Percentiles rank a stretch among this genome's conserved stretches.
phyloP scores from a whole-genome alignment of 2,113 vertebrate genomes.

The Nanorana parkeri region DNA sequence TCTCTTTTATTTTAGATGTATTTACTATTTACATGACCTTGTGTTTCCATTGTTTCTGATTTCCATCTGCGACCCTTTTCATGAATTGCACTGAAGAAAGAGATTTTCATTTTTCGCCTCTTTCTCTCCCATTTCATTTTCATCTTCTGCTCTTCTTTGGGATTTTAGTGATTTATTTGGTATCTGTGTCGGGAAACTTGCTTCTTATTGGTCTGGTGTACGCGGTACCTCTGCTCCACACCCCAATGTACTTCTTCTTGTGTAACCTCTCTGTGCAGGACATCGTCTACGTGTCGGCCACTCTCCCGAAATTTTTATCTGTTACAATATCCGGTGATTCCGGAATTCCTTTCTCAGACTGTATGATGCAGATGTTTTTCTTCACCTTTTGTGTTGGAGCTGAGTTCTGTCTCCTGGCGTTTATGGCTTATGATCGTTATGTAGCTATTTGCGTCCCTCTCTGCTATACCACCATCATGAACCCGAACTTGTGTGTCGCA shows the following conservation, averaged over 20 bases:
- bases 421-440: conserved; percentile 65
- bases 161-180: conserved; percentile 39
- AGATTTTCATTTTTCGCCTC: conserved; percentile 19
- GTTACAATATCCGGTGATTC: conserved; percentile 52
- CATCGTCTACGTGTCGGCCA: conserved; percentile 62
- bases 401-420: conserved; percentile 61
- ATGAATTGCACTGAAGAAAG: background rate
- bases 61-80: background rate
- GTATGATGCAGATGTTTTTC: conserved; percentile 63
- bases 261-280: conserved; percentile 64
- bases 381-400: conserved; percentile 65
- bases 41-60: background rate
- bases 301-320: conserved; percentile 64
- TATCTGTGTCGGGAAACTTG: conserved; percentile 49
- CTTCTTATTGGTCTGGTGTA: conserved; percentile 28
- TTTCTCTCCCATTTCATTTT: background rate
- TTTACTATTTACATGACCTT: background rate
- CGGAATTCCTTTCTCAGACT: conserved; percentile 58
- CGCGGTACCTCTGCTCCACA: conserved; percentile 10
- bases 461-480: conserved; percentile 39
- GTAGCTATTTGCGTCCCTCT: conserved; percentile 66
- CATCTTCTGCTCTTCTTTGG: background rate
- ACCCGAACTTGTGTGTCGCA: background rate
- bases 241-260: conserved; percentile 56
- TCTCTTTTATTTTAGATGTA: too few relatives aligned